Conservation (phyloP, 64 coral and sea anemone species). For the Actinia equina region DNA sequence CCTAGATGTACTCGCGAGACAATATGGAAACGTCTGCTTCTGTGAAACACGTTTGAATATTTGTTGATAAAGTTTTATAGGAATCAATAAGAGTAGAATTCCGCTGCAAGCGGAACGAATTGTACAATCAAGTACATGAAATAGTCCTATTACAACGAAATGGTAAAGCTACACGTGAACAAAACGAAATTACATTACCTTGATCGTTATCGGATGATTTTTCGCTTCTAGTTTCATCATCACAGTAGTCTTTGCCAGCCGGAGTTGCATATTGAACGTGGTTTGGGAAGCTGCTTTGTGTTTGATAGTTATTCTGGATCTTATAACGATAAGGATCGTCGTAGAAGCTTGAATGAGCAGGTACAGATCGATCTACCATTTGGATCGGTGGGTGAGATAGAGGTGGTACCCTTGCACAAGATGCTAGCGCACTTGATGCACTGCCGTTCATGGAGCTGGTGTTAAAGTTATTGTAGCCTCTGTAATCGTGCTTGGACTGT, state of each 20-base stretch:
- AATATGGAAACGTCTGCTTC: background rate
- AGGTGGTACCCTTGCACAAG: conserved; percentile 13
- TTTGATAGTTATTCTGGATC: background rate
- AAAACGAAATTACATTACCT: background rate
- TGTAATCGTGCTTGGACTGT: background rate
- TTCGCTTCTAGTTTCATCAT: conserved; percentile 1
- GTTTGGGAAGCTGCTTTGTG: background rate
- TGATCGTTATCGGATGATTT: conserved; percentile 19
- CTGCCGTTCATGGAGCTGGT: background rate
- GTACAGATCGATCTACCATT: conserved; percentile 9
- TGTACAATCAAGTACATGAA: background rate
- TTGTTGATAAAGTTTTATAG: background rate
- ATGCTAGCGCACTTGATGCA: background rate
- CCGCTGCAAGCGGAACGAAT: background rate
- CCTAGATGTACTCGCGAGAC: background rate
- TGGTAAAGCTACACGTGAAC: background rate
- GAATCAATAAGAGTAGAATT: background rate
- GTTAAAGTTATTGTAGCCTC: background rate
- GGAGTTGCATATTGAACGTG: background rate
- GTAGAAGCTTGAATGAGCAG: background rate
- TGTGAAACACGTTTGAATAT: background rate
- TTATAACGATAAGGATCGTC: conserved; percentile 2
- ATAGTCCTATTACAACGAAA: background rate
- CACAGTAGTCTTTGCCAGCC: background rate
- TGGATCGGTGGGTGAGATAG: conserved; percentile 24